Conservation (phyloP, 2,797 vertebrate species). For the Anas acuta region DNA sequence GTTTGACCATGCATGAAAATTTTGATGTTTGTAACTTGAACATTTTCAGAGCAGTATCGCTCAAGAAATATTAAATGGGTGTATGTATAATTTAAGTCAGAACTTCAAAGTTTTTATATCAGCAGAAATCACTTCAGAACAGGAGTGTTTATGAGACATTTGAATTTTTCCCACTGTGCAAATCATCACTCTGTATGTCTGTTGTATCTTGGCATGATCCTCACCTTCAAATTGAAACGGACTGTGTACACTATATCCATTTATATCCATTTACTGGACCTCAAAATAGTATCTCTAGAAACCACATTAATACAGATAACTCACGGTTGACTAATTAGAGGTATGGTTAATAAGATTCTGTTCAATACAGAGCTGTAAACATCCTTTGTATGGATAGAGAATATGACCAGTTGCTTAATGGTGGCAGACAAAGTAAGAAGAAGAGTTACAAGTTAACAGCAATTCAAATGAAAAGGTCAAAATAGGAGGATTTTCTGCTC, state of each 20-base stretch:
- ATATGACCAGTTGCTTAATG: not conserved
- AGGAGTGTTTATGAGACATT: not conserved
- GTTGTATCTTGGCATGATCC: not conserved
- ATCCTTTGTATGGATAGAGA: not conserved
- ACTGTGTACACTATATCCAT: not conserved
- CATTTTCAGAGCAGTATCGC: not conserved
- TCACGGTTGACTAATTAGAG: not conserved
- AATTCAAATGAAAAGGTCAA: constrained; percentile 40
- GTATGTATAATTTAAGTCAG: constrained; percentile 31
- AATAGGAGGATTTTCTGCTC: constrained; percentile 23
- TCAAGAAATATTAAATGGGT: not conserved
- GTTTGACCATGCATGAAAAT: not conserved
- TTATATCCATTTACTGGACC: not conserved
- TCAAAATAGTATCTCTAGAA: not conserved
- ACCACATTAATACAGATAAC: not conserved
- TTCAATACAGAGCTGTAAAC: not conserved
- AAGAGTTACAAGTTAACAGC: not conserved
- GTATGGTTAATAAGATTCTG: not conserved
- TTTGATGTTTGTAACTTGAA: not conserved
- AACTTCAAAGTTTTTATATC: constrained; percentile 25
- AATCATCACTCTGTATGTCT: not conserved
- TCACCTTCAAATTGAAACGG: not conserved
- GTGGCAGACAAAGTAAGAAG: not conserved
- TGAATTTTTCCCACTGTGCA: constrained; percentile 20
- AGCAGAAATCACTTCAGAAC: not conserved